These are phyloP conservation scores for Huso huso DNA, from an alignment of 2,797 vertebrate genomes.

Conservation along the genomic window DNA sequence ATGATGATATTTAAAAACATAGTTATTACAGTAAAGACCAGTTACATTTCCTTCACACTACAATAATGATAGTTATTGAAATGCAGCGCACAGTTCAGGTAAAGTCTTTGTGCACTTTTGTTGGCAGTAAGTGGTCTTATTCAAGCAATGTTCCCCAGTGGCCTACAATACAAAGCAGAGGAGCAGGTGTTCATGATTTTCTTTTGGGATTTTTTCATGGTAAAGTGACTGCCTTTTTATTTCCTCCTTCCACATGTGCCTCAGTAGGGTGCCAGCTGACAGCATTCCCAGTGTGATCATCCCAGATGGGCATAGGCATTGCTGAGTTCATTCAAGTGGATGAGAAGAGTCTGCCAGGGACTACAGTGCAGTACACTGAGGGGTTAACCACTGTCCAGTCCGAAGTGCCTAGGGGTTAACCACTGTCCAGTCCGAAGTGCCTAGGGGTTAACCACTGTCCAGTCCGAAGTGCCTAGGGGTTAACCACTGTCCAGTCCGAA, in stretches of 20 bases:
- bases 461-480: slow-evolving; percentile 22
- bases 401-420: slow-evolving; percentile 28
- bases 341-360: slow-evolving; percentile 19
- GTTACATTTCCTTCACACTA: too few relatives aligned
- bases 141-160: not conserved
- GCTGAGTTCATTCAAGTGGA: slow-evolving; percentile 19
- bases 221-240: slow-evolving; percentile 12
- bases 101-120: too few relatives aligned
- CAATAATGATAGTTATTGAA: too few relatives aligned
- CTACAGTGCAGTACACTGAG: slow-evolving; percentile 22
- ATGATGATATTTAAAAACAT: too few relatives aligned
- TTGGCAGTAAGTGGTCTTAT: too few relatives aligned
- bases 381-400: slow-evolving; percentile 30
- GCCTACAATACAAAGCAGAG: slow-evolving; percentile 12
- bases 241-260: slow-evolving; percentile 3
- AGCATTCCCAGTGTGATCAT: not conserved
- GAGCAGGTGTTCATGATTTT: slow-evolving; percentile 14
- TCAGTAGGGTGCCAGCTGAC: slow-evolving; percentile 8
- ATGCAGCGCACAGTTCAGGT: too few relatives aligned
- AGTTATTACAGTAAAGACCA: too few relatives aligned
- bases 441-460: slow-evolving; percentile 30
- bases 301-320: slow-evolving; percentile 20
- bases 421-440: slow-evolving; percentile 20
- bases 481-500: slow-evolving; percentile 28
- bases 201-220: slow-evolving; percentile 9